phyloP scores from a whole-genome alignment of 2,888 invertebrate species.

The Smittia aterrima region DNA sequence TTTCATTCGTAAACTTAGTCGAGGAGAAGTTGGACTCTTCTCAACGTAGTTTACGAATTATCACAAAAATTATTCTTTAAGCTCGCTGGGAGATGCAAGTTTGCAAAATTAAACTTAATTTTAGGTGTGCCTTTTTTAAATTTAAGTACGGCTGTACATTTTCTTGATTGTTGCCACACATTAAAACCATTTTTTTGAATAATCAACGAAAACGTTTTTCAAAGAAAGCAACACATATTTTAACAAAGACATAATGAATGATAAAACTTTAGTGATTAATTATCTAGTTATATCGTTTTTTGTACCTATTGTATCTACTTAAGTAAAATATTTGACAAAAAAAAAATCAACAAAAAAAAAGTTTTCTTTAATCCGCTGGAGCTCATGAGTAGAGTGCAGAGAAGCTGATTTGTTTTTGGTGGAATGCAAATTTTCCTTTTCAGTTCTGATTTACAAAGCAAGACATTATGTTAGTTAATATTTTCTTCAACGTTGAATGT shows the following conservation, averaged over 20 bases:
- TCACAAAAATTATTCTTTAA: no score
- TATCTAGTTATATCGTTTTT: conserved; percentile 2
- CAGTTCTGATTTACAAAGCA: neutral
- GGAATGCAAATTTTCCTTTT: conserved; percentile 18
- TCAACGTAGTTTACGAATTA: no score
- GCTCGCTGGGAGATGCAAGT: no score
- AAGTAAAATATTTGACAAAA: conserved; percentile 2
- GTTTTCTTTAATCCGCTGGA: neutral
- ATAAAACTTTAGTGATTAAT: neutral
- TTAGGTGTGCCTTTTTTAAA: conserved; percentile 7
- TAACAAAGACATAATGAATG: conserved; percentile 7
- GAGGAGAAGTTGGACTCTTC: no score
- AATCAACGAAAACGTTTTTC: neutral
- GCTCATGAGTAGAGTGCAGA: no score
- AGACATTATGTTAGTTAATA: neutral
- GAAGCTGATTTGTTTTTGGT: neutral
- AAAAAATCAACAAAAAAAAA: neutral
- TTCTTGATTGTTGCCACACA: neutral
- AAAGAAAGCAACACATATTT: neutral
- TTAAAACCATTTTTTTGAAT: neutral
- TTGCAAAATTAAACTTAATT: neutral
- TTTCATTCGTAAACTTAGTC: no score
- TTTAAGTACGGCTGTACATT: neutral
- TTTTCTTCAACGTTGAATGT: no score
- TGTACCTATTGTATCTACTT: neutral